phyloP scores from a whole-genome alignment of 2,113 vertebrate species.

The Macaca nemestrina region DNA sequence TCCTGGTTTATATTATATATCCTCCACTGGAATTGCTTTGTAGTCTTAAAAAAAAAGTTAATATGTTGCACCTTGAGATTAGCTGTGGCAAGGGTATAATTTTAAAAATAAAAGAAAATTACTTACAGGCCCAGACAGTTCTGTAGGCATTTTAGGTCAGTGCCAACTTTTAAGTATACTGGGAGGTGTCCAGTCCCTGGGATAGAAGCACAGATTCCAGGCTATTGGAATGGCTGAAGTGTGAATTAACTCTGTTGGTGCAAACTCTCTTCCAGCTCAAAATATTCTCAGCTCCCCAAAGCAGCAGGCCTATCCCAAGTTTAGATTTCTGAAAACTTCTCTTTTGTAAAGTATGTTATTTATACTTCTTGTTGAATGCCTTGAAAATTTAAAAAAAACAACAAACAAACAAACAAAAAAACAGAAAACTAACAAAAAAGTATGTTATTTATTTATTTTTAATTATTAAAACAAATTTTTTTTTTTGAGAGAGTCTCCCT shows the following conservation, averaged over 20 bases:
- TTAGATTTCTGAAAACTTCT: background rate
- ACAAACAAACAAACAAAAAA: too few relatives aligned
- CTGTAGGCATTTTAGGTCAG: background rate
- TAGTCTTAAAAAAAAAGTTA: background rate
- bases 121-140: conserved; percentile 41
- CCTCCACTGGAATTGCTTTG: background rate
- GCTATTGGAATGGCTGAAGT: background rate
- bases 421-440: too few relatives aligned
- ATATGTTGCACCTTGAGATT: conserved; percentile 50
- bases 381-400: too few relatives aligned
- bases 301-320: background rate
- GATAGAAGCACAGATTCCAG: background rate
- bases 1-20: background rate
- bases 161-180: background rate
- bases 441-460: too few relatives aligned
- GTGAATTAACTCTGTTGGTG: conserved; percentile 18
- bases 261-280: background rate
- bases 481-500: too few relatives aligned
- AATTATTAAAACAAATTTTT: too few relatives aligned
- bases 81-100: conserved; percentile 7
- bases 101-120: conserved; percentile 63
- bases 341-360: background rate
- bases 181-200: background rate
- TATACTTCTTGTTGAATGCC: background rate
- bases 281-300: background rate